These are phyloP conservation scores for Amblyopsis hoosieri DNA, from an alignment of 2,797 vertebrate species.

Conservation along the genomic window DNA sequence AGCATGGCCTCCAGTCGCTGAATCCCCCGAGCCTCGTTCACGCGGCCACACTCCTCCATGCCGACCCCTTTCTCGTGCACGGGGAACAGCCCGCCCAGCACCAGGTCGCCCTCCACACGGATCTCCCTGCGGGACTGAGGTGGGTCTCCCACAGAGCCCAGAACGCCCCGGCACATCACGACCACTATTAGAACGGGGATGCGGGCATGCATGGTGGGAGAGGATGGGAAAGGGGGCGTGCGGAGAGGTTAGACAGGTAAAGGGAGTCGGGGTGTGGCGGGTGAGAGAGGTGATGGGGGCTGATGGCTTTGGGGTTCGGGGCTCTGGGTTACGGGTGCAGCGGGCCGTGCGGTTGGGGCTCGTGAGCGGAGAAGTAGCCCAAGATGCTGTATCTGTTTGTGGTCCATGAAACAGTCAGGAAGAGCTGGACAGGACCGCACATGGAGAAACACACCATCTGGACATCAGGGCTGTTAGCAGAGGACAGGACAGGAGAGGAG, in stretches of 20 bases:
- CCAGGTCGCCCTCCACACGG: slow-evolving; percentile 96
- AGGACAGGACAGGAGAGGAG: not conserved
- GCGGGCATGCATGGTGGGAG: slow-evolving; percentile 82
- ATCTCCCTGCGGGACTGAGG: slow-evolving; percentile 90
- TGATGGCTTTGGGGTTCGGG: slow-evolving; percentile 24
- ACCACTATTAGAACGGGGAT: slow-evolving; percentile 82
- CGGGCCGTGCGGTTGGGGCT: slow-evolving; percentile 29
- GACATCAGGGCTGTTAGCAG: slow-evolving; percentile 67
- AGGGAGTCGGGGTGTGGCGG: slow-evolving; percentile 37
- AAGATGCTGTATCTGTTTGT: slow-evolving; percentile 62
- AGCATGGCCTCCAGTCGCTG: slow-evolving; percentile 98
- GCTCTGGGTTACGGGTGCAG: slow-evolving; percentile 21
- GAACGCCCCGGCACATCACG: slow-evolving; percentile 77
- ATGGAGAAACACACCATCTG: slow-evolving; percentile 73
- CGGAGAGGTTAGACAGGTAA: slow-evolving; percentile 43
- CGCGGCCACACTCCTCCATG: slow-evolving; percentile 93
- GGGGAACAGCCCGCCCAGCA: slow-evolving; percentile 95
- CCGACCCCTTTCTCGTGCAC: slow-evolving; percentile 95
- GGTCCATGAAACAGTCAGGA: slow-evolving; percentile 78
- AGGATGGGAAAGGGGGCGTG: slow-evolving; percentile 27
- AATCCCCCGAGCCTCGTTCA: slow-evolving; percentile 95
- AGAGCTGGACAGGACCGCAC: slow-evolving; percentile 69
- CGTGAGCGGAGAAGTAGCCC: slow-evolving; percentile 65
- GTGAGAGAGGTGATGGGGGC: slow-evolving; percentile 42
- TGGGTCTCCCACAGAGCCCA: slow-evolving; percentile 88